These are phyloP conservation scores for Etheostoma spectabile DNA, from an alignment of 2,113 vertebrate species.

Conservation along the genomic window DNA sequence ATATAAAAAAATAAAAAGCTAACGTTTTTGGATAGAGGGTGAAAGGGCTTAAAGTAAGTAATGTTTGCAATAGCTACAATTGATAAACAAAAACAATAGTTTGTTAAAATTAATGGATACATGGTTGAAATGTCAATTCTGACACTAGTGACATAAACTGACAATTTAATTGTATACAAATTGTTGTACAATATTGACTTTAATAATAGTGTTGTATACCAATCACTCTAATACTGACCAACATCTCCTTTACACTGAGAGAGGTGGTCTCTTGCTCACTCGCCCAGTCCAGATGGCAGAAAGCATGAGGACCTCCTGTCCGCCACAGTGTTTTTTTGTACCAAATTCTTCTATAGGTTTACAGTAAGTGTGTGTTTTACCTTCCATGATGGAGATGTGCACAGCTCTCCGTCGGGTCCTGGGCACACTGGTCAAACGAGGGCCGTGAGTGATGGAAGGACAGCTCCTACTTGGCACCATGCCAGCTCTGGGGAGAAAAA, in stretches of 20 bases:
- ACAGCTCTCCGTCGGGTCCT: conserved; percentile 94
- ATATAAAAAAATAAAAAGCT: no score
- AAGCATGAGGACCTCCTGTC: background rate
- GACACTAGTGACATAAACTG: background rate
- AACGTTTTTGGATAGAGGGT: background rate
- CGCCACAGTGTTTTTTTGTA: background rate
- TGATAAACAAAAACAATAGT: no score
- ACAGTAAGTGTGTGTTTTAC: conserved; percentile 74
- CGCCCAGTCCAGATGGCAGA: background rate
- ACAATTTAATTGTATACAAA: background rate
- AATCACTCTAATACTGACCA: background rate
- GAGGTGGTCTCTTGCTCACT: background rate
- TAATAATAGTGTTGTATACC: background rate
- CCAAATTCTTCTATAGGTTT: background rate
- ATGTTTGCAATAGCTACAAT: background rate
- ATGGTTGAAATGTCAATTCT: background rate
- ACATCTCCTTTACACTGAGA: conserved; percentile 1
- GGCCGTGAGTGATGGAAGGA: conserved; percentile 96
- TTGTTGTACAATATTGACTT: background rate
- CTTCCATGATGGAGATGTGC: conserved; percentile 99
- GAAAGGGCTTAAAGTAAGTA: background rate
- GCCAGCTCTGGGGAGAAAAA: conserved; percentile 86
- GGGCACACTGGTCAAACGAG: conserved; percentile 93
- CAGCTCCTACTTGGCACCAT: conserved; percentile 97
- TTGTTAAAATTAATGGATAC: background rate